Evolutionary conservation across 1,140 invertebrate species (phyloP).

Genomic region (Maconellicoccus hirsutus): DNA sequence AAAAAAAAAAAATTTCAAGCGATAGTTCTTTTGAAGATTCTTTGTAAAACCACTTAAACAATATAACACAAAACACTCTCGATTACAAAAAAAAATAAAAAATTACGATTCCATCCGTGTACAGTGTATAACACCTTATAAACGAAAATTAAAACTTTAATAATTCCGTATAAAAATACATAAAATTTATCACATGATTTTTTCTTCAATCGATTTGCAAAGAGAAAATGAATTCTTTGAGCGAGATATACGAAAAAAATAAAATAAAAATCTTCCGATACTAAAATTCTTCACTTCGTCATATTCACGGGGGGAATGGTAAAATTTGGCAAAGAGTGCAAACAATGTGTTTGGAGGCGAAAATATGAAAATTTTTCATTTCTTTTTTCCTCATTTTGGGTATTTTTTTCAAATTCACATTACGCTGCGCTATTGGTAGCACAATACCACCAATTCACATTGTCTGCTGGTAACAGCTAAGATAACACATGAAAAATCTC

Average conservation of each 20-base stretch:
- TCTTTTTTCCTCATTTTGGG: not conserved
- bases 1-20: not conserved
- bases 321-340: slow-evolving; percentile 30
- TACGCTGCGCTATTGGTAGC: slow-evolving; percentile 11
- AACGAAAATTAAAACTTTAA: not conserved
- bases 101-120: not conserved
- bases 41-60: not conserved
- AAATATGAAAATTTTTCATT: slow-evolving; percentile 14
- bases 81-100: not conserved
- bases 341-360: slow-evolving; percentile 35
- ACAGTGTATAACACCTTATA: too few relatives aligned
- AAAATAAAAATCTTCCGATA: slow-evolving; percentile 3
- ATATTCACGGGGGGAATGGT: not conserved
- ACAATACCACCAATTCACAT: slow-evolving; percentile 30
- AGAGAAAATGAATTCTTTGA: not conserved
- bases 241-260: not conserved
- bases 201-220: not conserved
- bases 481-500: too few relatives aligned
- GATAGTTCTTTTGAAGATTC: not conserved
- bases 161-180: not conserved
- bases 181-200: not conserved
- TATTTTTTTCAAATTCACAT: slow-evolving; percentile 16
- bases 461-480: slow-evolving; percentile 28
- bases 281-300: not conserved
- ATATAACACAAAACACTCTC: not conserved